Base-by-base conservation (phyloP, 2,888 invertebrate species). In the Tromatobia lineatoria region DNA sequence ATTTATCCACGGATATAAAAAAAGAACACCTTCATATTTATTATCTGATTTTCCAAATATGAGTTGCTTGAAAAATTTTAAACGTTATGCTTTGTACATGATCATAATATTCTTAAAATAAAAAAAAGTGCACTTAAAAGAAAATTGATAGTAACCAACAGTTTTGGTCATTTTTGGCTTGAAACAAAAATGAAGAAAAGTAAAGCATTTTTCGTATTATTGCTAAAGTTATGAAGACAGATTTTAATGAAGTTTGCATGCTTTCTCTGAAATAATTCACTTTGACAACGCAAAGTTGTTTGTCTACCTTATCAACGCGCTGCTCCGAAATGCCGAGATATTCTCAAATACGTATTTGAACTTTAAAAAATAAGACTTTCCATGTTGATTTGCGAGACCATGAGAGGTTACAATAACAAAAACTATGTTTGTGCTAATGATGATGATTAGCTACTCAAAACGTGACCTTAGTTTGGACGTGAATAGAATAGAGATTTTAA, bases 161-260 rank as follows among this genome's bases (percentile, higher is more conserved):
- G n/a, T n/a, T n/a, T n/a, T n/a, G n/a, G n/a, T n/a, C n/a, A n/a
- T n/a, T n/a, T n/a, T n/a, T n/a, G n/a, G n/a, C n/a, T n/a, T n/a
- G n/a, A n/a, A n/a, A n/a, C n/a, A n/a, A n/a, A n/a, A n/a, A n/a
- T n/a, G n/a, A n/a, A n/a, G n/a, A n/a, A n/a, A n/a, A n/a, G n/a
- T n/a, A n/a, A n/a, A n/a, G n/a, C n/a, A n/a, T n/a, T n/a, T n/a
- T n/a, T n/a, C n/a, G n/a, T n/a, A 70, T 13, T 52, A 61, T 38
- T 15, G 8, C 69, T 80, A 42, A 50, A 69, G 50, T 18, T 47
- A 34, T 42, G 34, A 61, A 52, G 13, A 66, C 15, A 11, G 23
- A 59, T 73, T 18, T 45, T 11, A 25, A 38, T 20, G 59, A 38
- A 13, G 38, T 42, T 64, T 38, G 38, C 18, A 1, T 64, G 13